A percentile compares a stretch with the other conserved stretches of the same genome.
Evolutionary conservation across 2,113 vertebrate genomes (phyloP).

Genomic region (Limnothrissa miodon): DNA sequence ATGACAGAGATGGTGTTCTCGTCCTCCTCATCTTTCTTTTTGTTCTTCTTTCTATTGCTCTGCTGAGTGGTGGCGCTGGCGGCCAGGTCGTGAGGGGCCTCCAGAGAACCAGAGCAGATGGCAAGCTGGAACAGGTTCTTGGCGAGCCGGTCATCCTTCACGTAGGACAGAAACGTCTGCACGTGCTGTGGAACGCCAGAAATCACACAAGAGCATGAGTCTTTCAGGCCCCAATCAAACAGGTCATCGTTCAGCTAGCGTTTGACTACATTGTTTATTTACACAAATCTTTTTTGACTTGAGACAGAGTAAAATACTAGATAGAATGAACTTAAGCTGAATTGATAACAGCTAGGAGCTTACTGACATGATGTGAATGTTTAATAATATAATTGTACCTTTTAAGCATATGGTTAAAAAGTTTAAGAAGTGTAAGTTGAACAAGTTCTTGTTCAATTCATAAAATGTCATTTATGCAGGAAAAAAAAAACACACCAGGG

Average conservation of each 20-base stretch:
- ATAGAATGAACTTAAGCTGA: neutral
- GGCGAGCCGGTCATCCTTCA: conserved; percentile 63
- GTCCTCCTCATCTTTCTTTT: conserved; percentile 33
- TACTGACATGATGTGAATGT: neutral
- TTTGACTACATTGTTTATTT: too few species aligned
- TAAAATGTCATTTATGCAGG: neutral
- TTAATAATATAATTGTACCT: too few species aligned
- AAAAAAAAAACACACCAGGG: neutral
- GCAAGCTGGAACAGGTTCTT: conserved; percentile 72
- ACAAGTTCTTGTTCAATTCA: neutral
- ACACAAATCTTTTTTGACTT: too few species aligned
- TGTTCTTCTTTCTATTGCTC: conserved; percentile 55
- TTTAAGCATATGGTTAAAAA: neutral
- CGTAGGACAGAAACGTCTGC: conserved; percentile 63
- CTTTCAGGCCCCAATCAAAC: neutral
- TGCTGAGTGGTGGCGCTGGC: conserved; percentile 41
- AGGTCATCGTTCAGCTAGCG: too few species aligned
- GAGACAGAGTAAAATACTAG: neutral
- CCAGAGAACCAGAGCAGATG: conserved; percentile 73
- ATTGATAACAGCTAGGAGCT: neutral
- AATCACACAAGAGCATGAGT: neutral
- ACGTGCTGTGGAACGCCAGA: conserved; percentile 52
- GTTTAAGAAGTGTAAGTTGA: neutral
- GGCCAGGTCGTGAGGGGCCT: conserved; percentile 64
- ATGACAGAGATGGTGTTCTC: conserved; percentile 11